Conservation (phyloP, 2,888 invertebrate species). For the Leucophenga montana region DNA sequence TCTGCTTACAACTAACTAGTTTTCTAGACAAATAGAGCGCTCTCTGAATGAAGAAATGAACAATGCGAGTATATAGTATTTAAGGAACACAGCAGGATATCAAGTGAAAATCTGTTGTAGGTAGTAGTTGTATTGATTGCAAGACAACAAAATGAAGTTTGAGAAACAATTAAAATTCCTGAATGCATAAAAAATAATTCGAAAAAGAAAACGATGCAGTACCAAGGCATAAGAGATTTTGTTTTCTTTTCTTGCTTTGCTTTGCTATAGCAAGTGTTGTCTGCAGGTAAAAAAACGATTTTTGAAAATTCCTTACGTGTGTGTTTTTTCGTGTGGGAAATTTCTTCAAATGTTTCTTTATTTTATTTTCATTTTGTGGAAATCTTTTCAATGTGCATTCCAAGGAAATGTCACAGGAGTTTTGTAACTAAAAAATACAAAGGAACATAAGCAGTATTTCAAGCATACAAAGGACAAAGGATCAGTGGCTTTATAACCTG, state of each 20-base stretch:
- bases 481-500: no score
- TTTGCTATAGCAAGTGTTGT: no score
- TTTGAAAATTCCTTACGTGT: no score
- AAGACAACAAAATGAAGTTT: conserved; percentile 27
- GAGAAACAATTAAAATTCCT: conserved; percentile 61
- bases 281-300: no score
- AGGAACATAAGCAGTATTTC: conserved; percentile 25
- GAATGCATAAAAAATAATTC: conserved; percentile 39
- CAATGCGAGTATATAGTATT: conserved; percentile 30
- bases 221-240: conserved; percentile 12
- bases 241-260: no score
- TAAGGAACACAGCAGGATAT: conserved; percentile 49
- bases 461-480: no score
- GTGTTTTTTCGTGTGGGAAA: no score
- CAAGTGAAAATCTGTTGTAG: conserved; percentile 33
- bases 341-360: no score
- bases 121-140: conserved; percentile 18
- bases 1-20: background rate
- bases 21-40: conserved; percentile 16
- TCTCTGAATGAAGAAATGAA: no score
- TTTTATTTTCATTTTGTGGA: no score
- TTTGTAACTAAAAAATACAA: conserved; percentile 26
- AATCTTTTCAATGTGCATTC: no score
- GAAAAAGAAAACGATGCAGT: conserved; percentile 6
- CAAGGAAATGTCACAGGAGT: background rate